phyloP scores from a whole-genome alignment of 2,797 vertebrate species.

The Acropternis orthonyx region DNA sequence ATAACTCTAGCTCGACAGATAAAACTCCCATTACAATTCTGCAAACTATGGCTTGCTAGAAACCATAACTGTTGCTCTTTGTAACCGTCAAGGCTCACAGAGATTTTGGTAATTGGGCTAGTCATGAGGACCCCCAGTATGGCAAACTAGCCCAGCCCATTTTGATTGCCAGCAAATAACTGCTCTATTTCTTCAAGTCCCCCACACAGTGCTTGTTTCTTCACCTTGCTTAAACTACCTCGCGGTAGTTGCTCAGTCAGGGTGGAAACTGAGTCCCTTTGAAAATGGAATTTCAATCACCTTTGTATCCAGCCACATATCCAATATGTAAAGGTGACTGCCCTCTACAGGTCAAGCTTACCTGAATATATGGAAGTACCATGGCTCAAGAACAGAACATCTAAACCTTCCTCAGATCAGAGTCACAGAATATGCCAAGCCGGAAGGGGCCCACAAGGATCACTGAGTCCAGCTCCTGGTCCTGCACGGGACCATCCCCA shows the following conservation, averaged over 20 bases:
- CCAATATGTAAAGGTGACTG: background rate
- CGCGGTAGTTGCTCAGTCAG: background rate
- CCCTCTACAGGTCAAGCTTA: background rate
- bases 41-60: background rate
- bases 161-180: background rate
- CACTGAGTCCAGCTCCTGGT: background rate
- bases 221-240: background rate
- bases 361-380: background rate
- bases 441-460: background rate
- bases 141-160: background rate
- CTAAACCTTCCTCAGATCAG: background rate
- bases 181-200: background rate
- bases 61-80: background rate
- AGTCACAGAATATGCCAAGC: background rate
- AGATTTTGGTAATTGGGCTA: background rate
- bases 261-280: background rate
- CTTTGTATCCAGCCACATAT: background rate
- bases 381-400: background rate
- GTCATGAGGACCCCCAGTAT: background rate
- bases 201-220: background rate
- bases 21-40: background rate
- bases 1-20: background rate
- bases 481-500: background rate
- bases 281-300: background rate
- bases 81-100: background rate